Evolutionary conservation across 1,140 invertebrate species (phyloP), one percentile per base, ranked within the genome.

Genomic region (Choristoneura fumiferana): DNA sequence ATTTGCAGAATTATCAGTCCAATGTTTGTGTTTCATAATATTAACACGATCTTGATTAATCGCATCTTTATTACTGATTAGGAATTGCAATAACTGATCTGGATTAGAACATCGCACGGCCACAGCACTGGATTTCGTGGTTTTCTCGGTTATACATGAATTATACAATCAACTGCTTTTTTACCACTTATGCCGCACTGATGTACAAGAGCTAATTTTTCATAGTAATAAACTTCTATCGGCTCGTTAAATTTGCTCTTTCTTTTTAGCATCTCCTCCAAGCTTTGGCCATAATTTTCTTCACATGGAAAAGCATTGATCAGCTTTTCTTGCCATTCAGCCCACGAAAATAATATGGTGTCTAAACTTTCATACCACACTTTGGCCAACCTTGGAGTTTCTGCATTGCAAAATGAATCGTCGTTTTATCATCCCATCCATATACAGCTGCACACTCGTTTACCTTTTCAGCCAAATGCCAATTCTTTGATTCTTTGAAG

Each of bases 371-470:
- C 62, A 45, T 62, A 62, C 62, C 62, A 65, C 38, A 38, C 55
- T 33, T 68, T 68, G 8, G 62, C 62, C 29, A 62, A 40, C 66
- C 66, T 8, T 10, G 13, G 1, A 68, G 45, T 22, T 64, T 67
- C 38, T 65, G 67, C 63, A 70, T 62, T 13, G 68, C 64, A 55
- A 63, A 62, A 52, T 67, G 62, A 8, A 63, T 38, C n/a, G 22
- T 58, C n/a, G 58, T 67, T 17, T 49, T 60, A 14, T 69, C 61
- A 35, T 66, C 62, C 68, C 64, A 70, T 9, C 62, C 59, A 34
- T 64, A 70, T 8, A 70, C 62, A 10, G 14, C 33, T 6, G 64
- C 64, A 52, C 60, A 67, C 15, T 71, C 59, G 15, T 70, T 63
- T 3, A 70, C 61, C 36, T 70, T 70, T 14, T 43, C 10, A 66